Evolutionary conservation across 2,888 invertebrate species (phyloP).

Genomic region (Lordiphosa andalusiaca): DNA sequence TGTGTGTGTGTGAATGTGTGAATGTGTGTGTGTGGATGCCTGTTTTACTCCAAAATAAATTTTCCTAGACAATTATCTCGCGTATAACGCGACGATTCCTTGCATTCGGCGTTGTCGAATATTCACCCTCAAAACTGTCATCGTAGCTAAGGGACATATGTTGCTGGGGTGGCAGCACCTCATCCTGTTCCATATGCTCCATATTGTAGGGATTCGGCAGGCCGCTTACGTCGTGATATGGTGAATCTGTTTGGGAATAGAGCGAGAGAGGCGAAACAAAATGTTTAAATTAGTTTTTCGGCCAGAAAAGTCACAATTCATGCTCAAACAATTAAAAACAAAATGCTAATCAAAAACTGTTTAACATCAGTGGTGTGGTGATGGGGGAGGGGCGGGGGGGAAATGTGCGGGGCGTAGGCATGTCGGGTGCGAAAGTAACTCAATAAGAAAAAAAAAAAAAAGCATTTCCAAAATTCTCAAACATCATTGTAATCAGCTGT

Average conservation of each 20-base stretch:
- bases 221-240: constrained; percentile 96
- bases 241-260: constrained; percentile 84
- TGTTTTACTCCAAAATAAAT: constrained; percentile 7
- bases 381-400: too few relatives aligned
- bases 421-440: not conserved
- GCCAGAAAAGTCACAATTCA: constrained; percentile 49
- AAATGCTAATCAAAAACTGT: constrained; percentile 52
- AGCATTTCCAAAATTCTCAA: constrained; percentile 44
- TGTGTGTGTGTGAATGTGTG: constrained; percentile 7
- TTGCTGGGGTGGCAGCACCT: constrained; percentile 84
- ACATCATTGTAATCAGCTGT: constrained; percentile 35
- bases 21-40: constrained; percentile 7
- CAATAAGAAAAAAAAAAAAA: not conserved
- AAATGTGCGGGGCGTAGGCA: constrained; percentile 20
- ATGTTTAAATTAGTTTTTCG: constrained; percentile 61
- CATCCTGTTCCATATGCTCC: constrained; percentile 90
- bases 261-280: constrained; percentile 28
- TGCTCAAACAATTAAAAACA: constrained; percentile 69
- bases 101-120: constrained; percentile 96
- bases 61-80: constrained; percentile 90
- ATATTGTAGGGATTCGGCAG: constrained; percentile 93
- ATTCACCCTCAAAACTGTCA: constrained; percentile 95
- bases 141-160: constrained; percentile 95
- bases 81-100: constrained; percentile 94
- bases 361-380: not conserved